Base-by-base conservation (phyloP, 1,140 invertebrate genomes). In the Philaenus spumarius region DNA sequence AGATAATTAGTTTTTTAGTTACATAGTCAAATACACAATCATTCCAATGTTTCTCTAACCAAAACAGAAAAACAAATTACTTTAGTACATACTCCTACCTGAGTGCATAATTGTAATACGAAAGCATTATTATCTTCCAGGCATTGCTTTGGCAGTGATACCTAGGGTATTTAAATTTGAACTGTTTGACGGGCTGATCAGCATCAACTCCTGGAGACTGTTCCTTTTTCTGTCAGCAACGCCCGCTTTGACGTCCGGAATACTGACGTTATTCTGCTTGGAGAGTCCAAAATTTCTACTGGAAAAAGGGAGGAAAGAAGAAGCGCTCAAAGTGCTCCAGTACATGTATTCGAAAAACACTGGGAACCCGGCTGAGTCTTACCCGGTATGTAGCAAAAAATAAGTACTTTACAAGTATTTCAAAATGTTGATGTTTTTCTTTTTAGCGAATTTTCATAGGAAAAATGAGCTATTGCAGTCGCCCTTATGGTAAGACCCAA, bases 241-340 rank as follows among this genome's bases (percentile, higher is more conserved):
- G 58, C 92, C 92, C 40, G 90, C 89, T 43, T 87, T 94, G 64
- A 71, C 91, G 37, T 89, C 93, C 35, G 89, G 87, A 39, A 80
- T 84, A 47, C 72, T 91, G 45, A 79, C 93, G 23, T 78, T 90
- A 67, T 80, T 91, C 60, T 80, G 95, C 66, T 91, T 92, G 19
- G 92, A 95, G 75, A 93, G 90, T 62, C 91, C 93, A 1, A 94
- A 93, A 71, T 95, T 90, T 72, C 75, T 93, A 43, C 75, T 94
- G 43, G 82, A 82, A 1, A 80, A 81, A 60, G 87, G 90, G 66
- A 79, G 82, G 66, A 81, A 85, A 55, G 83, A 90, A 24, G 84
- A 88, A 56, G 87, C 89, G 0, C 72, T 93, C 24, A 80, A 84
- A 66, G 86, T 92, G 22, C 90, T 91, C 69, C 80, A 78, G 56